Evolutionary conservation across 2,797 vertebrate species (phyloP), one percentile per base, ranked within the genome.

Genomic region (Antrozous pallidus): DNA sequence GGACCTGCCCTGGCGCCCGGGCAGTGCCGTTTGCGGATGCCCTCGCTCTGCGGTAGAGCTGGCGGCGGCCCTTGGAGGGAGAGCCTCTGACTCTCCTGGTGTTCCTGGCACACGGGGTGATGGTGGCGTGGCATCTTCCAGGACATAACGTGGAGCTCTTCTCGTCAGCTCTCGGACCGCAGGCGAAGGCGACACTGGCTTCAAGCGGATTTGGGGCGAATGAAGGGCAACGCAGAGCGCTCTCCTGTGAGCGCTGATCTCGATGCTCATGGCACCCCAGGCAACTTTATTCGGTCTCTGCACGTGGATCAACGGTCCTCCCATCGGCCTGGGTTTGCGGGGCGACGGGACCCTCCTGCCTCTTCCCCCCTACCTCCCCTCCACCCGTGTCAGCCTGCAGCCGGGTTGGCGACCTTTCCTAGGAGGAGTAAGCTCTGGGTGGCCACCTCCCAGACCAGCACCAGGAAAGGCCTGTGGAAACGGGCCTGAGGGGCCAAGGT

Each of bases 371-470:
- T n/a, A n/a, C n/a, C n/a, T n/a, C n/a, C n/a, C n/a, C n/a, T n/a
- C 42, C 42, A 22, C 16, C 0, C 2, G 7, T 0, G 42, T 97
- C 95, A 98, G 33, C 96, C 58, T 38, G 96, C 92, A 56, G 98
- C 95, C 31, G 99, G 99, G 96, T 99, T 98, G 80, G 98, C 97
- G 65, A 99, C 98, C 97, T 98, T 99, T 38, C 99, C 99, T 97
- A 99, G 97, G 97, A 99, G 99, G 90, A 99, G 95, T 10, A 99
- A 36, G 54, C 96, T 98, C 63, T 97, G 97, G 33, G 97, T 98
- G 47, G 79, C 94, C 93, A 98, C 98, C 8, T 98, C 98, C 97
- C 98, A 98, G 36, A 98, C 98, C 71, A 98, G 98, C 91, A 99
- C 96, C 81, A 99, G 95, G 95, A 98, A 99, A 0, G 98, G 98